Evolutionary conservation across 2,888 invertebrate genomes (phyloP).

Genomic region (Andrena haemorrhoa): DNA sequence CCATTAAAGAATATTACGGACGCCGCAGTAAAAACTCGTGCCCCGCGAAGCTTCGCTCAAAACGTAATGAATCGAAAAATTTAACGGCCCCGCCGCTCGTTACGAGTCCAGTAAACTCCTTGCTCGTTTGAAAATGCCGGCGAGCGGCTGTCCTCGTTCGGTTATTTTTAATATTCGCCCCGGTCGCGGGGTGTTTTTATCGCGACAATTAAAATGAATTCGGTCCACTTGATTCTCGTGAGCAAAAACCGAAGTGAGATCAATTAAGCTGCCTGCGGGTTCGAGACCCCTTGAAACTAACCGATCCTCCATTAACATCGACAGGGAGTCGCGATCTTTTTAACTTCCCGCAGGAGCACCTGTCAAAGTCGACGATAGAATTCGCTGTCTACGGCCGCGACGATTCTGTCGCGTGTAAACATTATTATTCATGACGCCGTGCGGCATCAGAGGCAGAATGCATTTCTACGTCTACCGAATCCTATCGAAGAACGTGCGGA

Average conservation of each 20-base stretch:
- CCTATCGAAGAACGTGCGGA: slow-evolving; percentile 46
- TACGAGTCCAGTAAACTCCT: slow-evolving; percentile 12
- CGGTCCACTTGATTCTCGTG: no score
- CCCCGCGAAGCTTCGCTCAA: neutral
- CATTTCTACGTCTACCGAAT: slow-evolving; percentile 53
- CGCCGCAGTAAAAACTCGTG: neutral
- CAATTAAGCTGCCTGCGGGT: no score
- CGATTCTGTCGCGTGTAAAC: slow-evolving; percentile 58
- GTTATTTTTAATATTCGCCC: slow-evolving; percentile 9
- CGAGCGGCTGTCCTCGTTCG: slow-evolving; percentile 5
- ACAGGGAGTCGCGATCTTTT: no score
- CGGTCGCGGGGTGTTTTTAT: neutral
- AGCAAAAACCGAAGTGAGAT: no score
- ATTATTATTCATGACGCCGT: slow-evolving; percentile 78
- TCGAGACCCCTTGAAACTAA: no score
- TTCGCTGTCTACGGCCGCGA: neutral
- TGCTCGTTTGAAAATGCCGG: slow-evolving; percentile 3
- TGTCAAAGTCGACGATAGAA: neutral
- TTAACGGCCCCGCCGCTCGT: slow-evolving; percentile 3
- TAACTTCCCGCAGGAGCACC: no score
- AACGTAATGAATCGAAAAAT: slow-evolving; percentile 14
- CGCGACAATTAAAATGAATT: slow-evolving; percentile 38
- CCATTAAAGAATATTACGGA: slow-evolving; percentile 13
- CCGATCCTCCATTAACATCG: no score
- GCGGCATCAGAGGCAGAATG: slow-evolving; percentile 73